A percentile compares a stretch with the other conserved stretches of the same genome.
These are phyloP conservation scores for Amphipoea oculea DNA, from an alignment of 2,888 invertebrate species.

Conservation along the genomic window DNA sequence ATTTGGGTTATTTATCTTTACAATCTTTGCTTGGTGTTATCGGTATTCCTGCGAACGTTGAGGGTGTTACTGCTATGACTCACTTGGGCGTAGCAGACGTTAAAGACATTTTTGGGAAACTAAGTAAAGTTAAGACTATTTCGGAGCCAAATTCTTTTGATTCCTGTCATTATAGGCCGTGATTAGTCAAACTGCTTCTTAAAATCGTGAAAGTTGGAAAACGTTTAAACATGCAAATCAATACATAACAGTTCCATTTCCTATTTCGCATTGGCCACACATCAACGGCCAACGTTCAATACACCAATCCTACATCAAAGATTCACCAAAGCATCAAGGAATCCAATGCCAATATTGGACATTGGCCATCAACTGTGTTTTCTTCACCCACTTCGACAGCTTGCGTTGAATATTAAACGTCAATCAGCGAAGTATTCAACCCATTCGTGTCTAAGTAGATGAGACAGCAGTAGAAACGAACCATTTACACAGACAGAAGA, in stretches of 20 bases:
- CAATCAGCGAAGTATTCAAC: conserved; percentile 59
- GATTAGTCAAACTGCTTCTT: background rate
- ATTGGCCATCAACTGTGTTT: conserved; percentile 36
- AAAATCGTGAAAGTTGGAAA: conserved; percentile 34
- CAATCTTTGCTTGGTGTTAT: conserved; percentile 28
- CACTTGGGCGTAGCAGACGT: conserved; percentile 10
- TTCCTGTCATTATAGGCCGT: background rate
- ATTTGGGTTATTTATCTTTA: conserved; percentile 33
- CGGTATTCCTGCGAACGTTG: background rate
- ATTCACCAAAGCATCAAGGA: conserved; percentile 11
- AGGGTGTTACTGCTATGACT: conserved; percentile 29
- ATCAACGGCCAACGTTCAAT: conserved; percentile 22
- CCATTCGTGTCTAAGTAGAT: conserved; percentile 42
- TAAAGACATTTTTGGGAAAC: background rate
- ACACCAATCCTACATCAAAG: conserved; percentile 2
- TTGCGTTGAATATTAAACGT: conserved; percentile 47
- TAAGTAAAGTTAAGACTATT: background rate
- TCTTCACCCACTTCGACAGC: conserved; percentile 42
- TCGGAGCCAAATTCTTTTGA: background rate
- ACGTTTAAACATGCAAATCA: conserved; percentile 25
- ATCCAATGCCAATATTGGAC: conserved; percentile 35
- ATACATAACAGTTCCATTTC: conserved; percentile 20
- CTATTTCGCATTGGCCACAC: conserved; percentile 25
- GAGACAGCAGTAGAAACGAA: conserved; percentile 38
- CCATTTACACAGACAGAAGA: conserved; percentile 1